Evolutionary conservation across 2,113 vertebrate species (phyloP), one percentile per base, ranked within the genome.

Genomic region (Toxotes jaculatrix): DNA sequence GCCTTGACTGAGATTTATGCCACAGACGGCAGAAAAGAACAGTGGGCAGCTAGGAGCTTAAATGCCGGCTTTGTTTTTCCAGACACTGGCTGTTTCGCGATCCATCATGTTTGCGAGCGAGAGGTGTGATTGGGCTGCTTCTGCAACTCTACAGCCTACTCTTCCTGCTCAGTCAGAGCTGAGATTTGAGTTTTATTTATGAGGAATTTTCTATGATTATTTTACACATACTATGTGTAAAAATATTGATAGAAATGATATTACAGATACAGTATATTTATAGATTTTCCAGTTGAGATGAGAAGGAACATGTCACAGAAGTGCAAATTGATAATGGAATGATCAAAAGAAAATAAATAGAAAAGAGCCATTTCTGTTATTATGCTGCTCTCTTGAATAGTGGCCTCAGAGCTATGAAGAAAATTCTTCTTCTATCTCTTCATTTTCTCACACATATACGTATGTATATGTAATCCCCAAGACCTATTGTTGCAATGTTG

Each of bases 1-100:
- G 86, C 71, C 66, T 47, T 78, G 84, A 91, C 90, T 69, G 65
- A 91, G 89, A 93, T 93, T 88, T 83, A 90, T 90, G 80, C 82
- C 62, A 55, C 5, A 1, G 78, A 82, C 55, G 5, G 80, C 56
- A 61, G 47, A 79, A 71, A 68, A 62, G 65, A 83, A 79, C 79
- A 74, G 86, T 82, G 85, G 84, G 85, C 74, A 78, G 80, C 87
- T 67, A 13, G 47, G 61, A 89, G 77, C 68, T 79, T 77, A 87
- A 89, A 89, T 82, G 83, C 71, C 69, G 83, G 66, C 80, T 82
- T 90, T 91, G 83, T 88, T 91, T 90, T 90, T 83, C 80, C 12
- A 61, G 82, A 82, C 78, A 66, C 77, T 61, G 79, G 47, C 66
- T 89, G 70, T 74, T 84, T 74, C 74, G 82, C 32, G 17, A 92